Evolutionary conservation across 2,797 vertebrate species (phyloP).

Genomic region (Sarcophilus harrisii): DNA sequence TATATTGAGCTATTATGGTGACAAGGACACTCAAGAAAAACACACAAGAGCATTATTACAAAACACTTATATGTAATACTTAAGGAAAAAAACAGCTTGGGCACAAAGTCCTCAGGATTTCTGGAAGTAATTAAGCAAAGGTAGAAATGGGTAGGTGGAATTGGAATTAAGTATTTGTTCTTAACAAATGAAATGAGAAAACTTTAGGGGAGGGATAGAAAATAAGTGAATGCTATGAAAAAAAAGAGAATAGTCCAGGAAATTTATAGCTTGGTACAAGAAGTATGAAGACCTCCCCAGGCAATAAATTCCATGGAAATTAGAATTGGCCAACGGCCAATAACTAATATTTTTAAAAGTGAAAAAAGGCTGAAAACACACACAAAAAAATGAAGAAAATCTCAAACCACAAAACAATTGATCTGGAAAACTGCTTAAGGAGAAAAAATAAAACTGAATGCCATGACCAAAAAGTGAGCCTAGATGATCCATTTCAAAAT

Average conservation of each 20-base stretch:
- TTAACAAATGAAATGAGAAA: not conserved
- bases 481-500: not conserved
- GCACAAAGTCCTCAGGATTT: too few relatives aligned
- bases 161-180: not conserved
- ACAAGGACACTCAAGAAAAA: not conserved
- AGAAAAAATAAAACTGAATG: not conserved
- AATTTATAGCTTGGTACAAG: not conserved
- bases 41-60: not conserved
- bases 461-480: not conserved
- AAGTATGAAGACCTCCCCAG: not conserved
- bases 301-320: not conserved
- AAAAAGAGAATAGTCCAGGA: not conserved
- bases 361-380: not conserved
- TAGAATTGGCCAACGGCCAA: not conserved
- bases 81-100: not conserved
- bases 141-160: too few relatives aligned
- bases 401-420: not conserved
- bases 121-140: too few relatives aligned
- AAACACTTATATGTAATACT: not conserved
- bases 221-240: not conserved
- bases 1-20: not conserved
- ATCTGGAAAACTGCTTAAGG: not conserved
- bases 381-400: not conserved
- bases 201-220: not conserved
- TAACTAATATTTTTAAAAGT: not conserved